phyloP scores from a whole-genome alignment of 1,140 invertebrate species.

The Neomicropteryx cornuta region DNA sequence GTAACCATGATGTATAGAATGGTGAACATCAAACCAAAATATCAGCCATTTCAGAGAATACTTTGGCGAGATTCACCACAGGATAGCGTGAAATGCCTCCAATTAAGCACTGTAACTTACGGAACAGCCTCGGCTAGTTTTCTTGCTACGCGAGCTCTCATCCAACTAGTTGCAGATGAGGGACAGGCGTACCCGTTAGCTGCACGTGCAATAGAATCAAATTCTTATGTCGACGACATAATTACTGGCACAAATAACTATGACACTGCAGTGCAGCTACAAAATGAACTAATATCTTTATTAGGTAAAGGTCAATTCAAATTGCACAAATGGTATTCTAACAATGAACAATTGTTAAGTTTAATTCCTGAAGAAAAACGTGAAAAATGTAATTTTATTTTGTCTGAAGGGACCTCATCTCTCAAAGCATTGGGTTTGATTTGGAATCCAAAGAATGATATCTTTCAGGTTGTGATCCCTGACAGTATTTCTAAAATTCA shows the following conservation, averaged over 20 bases:
- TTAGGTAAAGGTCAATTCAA: slow-evolving; percentile 6
- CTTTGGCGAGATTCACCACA: slow-evolving; percentile 16
- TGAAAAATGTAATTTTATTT: neutral
- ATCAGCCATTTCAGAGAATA: slow-evolving; percentile 19
- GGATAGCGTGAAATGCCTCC: slow-evolving; percentile 13
- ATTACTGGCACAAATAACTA: slow-evolving; percentile 18
- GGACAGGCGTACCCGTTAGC: slow-evolving; percentile 11
- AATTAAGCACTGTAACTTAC: slow-evolving; percentile 15
- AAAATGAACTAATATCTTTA: slow-evolving; percentile 15
- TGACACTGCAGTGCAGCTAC: slow-evolving; percentile 10
- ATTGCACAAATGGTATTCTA: slow-evolving; percentile 16
- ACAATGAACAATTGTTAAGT: slow-evolving; percentile 9
- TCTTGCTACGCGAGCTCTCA: slow-evolving; percentile 14
- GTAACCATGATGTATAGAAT: slow-evolving; percentile 25
- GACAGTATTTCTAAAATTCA: neutral
- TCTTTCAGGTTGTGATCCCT: slow-evolving; percentile 7
- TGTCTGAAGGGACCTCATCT: neutral
- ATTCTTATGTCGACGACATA: slow-evolving; percentile 34
- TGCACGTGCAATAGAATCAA: slow-evolving; percentile 10
- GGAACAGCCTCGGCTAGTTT: slow-evolving; percentile 16
- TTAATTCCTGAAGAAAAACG: slow-evolving; percentile 4
- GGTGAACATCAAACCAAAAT: slow-evolving; percentile 15
- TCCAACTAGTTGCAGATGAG: slow-evolving; percentile 9
- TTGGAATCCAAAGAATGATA: slow-evolving; percentile 9
- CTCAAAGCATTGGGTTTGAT: slow-evolving; percentile 13